These are phyloP conservation scores for Leptarthrus brevirostris DNA, from an alignment of 2,888 invertebrate genomes.

Conservation along the genomic window DNA sequence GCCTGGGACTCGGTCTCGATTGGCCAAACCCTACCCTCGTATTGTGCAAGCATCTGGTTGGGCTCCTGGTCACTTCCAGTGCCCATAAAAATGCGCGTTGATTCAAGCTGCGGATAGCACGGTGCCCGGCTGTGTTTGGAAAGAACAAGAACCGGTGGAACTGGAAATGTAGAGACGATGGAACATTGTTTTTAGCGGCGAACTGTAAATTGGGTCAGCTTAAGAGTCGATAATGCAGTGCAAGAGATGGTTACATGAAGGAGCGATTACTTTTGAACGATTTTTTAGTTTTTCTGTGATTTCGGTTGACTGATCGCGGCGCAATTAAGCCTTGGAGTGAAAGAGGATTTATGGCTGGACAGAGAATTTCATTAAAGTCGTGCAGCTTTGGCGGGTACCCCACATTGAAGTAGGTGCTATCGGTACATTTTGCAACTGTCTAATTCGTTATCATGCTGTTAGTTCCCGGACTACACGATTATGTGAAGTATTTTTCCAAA, in stretches of 20 bases:
- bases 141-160: neutral
- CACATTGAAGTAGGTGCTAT: too few species aligned
- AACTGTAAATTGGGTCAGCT: neutral
- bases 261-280: neutral
- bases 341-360: neutral
- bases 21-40: neutral
- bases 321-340: conserved; percentile 35
- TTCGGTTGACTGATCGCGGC: conserved; percentile 49
- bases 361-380: too few species aligned
- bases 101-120: neutral
- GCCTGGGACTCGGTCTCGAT: conserved; percentile 16
- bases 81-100: neutral
- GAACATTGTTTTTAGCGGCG: neutral
- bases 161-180: neutral
- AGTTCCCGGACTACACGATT: neutral
- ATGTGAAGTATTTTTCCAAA: neutral
- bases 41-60: conserved; percentile 36
- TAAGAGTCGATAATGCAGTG: neutral
- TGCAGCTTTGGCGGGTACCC: too few species aligned
- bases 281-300: neutral
- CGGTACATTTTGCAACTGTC: conserved; percentile 10
- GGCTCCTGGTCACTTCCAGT: conserved; percentile 12
- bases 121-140: neutral
- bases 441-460: neutral
- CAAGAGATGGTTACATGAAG: neutral